Evolutionary conservation across 2,797 vertebrate species (phyloP).

Genomic region (Spea hammondii): DNA sequence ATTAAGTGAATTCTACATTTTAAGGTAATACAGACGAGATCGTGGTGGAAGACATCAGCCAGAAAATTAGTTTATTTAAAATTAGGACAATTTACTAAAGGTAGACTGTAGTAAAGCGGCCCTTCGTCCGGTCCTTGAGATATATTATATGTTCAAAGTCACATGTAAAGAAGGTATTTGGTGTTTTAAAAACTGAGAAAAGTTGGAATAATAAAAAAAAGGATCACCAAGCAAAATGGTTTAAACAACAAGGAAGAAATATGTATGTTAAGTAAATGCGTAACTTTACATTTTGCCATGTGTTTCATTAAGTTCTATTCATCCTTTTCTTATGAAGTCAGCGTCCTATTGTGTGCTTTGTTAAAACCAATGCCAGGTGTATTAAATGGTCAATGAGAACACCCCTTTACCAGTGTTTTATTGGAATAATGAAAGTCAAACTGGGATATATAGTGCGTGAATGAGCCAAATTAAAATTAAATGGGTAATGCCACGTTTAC

Average conservation of each 20-base stretch:
- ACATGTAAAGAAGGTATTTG: slow-evolving; percentile 35
- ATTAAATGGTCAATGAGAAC: slow-evolving; percentile 6
- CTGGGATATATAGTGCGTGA: too few species aligned
- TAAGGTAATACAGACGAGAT: too few species aligned
- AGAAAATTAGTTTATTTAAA: too few species aligned
- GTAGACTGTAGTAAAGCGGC: too few species aligned
- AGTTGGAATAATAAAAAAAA: slow-evolving; percentile 17
- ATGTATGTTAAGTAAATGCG: slow-evolving; percentile 34
- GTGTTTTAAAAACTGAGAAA: slow-evolving; percentile 33
- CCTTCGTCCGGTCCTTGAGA: too few species aligned
- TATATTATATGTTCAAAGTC: slow-evolving; percentile 1
- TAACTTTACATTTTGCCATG: slow-evolving; percentile 43
- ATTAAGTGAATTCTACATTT: too few species aligned
- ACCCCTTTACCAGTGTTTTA: too few species aligned
- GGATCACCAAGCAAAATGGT: slow-evolving; percentile 24
- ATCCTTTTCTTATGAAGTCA: slow-evolving; percentile 14
- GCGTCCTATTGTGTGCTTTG: slow-evolving; percentile 12
- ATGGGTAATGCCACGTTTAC: too few species aligned
- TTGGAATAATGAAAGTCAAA: too few species aligned
- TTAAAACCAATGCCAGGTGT: slow-evolving; percentile 37
- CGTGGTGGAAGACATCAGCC: too few species aligned
- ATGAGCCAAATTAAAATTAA: too few species aligned
- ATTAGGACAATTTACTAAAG: too few species aligned
- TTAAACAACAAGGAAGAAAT: slow-evolving; percentile 35
- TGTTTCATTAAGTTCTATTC: slow-evolving; percentile 40